These are phyloP conservation scores for Neotragus pygmaeus DNA, from an alignment of 2,113 vertebrate genomes.

Conservation along the genomic window DNA sequence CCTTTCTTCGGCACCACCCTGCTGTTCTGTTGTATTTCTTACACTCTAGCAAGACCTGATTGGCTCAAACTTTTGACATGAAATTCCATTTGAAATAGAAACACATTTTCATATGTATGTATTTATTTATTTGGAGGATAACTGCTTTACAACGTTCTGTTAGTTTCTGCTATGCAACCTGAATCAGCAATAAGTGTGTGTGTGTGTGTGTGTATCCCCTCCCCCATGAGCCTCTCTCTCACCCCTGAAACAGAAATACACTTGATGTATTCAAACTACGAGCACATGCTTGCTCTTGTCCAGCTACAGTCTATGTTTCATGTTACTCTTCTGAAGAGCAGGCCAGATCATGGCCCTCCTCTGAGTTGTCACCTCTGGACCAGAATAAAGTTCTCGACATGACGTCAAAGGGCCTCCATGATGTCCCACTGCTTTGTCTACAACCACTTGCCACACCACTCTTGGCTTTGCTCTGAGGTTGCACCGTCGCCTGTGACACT, in stretches of 20 bases:
- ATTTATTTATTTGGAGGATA: neutral
- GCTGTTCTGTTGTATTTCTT: neutral
- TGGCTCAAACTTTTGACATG: neutral
- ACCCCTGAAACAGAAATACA: neutral
- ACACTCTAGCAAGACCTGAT: neutral
- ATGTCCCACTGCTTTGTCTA: neutral
- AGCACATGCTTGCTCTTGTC: neutral
- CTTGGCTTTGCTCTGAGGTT: neutral
- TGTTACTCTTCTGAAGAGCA: neutral
- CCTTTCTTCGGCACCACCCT: neutral
- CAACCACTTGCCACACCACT: no score
- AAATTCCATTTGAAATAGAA: neutral
- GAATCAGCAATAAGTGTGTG: neutral
- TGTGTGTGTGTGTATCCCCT: neutral
- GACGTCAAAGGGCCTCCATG: no score
- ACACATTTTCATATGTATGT: neutral
- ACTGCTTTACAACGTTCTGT: neutral
- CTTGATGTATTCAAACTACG: neutral
- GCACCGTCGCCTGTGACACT: neutral
- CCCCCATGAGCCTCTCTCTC: neutral
- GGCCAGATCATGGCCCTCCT: neutral
- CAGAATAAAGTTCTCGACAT: neutral
- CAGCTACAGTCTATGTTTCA: neutral
- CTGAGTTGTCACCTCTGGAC: neutral
- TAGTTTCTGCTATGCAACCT: neutral